Conservation (phyloP, 2,888 invertebrate genomes). For the Candidula unifasciata region DNA sequence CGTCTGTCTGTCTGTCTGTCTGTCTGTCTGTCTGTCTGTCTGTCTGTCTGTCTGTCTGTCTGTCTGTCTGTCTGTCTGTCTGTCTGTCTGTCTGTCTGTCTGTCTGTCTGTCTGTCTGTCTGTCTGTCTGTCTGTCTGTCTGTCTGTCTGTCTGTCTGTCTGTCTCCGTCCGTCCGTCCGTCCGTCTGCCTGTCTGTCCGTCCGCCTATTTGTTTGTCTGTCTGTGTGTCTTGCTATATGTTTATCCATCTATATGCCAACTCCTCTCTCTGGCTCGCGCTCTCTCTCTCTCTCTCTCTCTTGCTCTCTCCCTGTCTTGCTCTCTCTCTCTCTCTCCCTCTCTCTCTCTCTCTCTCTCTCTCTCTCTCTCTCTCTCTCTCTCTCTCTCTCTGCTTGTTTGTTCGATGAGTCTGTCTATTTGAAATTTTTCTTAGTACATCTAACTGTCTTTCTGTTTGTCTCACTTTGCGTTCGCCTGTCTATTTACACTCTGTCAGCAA, state of each 20-base stretch:
- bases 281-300: neutral
- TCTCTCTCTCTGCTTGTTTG: too few relatives aligned
- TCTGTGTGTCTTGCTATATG: neutral
- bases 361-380: too few relatives aligned
- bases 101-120: conserved; percentile 15
- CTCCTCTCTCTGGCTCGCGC: neutral
- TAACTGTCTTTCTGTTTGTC: conserved; percentile 21
- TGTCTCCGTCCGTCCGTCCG: neutral
- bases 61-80: conserved; percentile 16
- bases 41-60: conserved; percentile 4
- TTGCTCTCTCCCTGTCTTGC: too few relatives aligned
- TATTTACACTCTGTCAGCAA: neutral
- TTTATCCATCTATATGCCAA: neutral
- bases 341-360: too few relatives aligned
- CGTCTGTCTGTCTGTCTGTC: neutral
- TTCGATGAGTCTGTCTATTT: too few relatives aligned
- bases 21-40: neutral
- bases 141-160: conserved; percentile 10
- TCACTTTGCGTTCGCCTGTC: neutral
- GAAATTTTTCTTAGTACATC: too few relatives aligned
- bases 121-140: neutral
- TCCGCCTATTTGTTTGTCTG: neutral
- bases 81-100: conserved; percentile 19
- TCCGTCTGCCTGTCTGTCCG: too few relatives aligned
- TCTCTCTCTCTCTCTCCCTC: too few relatives aligned